phyloP scores from a whole-genome alignment of 2,113 vertebrate genomes.

The Catharus fuscescens region DNA sequence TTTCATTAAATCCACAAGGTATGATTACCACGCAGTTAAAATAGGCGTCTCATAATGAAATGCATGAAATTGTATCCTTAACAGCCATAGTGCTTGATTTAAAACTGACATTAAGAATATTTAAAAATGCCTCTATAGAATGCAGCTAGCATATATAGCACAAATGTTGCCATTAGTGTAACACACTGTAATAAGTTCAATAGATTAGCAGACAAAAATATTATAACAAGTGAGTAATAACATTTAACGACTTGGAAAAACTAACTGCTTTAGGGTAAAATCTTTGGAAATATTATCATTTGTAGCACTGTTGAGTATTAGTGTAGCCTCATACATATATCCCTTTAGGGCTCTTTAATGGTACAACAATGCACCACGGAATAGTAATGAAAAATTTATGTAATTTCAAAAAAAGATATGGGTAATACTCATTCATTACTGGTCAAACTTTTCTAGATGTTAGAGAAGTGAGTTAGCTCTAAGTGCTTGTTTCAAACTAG shows the following conservation, averaged over 20 bases:
- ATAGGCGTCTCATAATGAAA: background rate
- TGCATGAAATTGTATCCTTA: background rate
- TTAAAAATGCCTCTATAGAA: background rate
- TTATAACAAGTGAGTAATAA: background rate
- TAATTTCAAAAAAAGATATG: background rate
- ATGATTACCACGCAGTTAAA: background rate
- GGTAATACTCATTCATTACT: conserved; percentile 20
- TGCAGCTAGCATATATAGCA: background rate
- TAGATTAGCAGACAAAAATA: background rate
- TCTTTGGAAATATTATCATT: background rate
- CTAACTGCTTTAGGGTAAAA: conserved; percentile 2
- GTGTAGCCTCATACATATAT: background rate
- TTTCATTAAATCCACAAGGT: background rate
- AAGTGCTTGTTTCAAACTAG: conserved; percentile 65
- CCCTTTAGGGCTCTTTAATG: background rate
- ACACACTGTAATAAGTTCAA: background rate
- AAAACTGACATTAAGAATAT: background rate
- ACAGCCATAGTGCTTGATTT: background rate
- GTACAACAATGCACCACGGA: background rate
- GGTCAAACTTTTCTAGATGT: conserved; percentile 44
- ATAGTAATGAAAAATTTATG: conserved; percentile 26
- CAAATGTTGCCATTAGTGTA: background rate
- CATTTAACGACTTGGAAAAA: background rate
- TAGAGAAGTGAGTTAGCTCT: conserved; percentile 37
- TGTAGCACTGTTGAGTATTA: background rate